Evolutionary conservation across 2,113 vertebrate species (phyloP).

Genomic region (Acanthochromis polyacanthus): DNA sequence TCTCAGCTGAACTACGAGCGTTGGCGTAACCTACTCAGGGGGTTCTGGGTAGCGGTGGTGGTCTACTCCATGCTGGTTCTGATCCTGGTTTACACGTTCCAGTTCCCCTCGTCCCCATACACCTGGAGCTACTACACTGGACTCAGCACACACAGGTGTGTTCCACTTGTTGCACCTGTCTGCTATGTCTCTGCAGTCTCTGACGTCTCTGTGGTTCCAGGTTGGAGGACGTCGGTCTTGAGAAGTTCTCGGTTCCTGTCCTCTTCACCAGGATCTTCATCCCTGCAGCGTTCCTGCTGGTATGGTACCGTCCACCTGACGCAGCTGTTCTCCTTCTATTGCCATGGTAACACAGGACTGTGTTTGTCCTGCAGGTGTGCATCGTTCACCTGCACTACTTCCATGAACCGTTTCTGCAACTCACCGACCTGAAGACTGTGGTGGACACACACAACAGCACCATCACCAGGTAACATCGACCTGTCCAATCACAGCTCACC

Average conservation of each 20-base stretch:
- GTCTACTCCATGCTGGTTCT: conserved; percentile 97
- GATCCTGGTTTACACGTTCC: conserved; percentile 95
- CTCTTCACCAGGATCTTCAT: conserved; percentile 96
- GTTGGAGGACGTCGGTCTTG: conserved; percentile 91
- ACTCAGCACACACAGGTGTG: conserved; percentile 80
- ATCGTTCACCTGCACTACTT: conserved; percentile 97
- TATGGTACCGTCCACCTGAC: background rate
- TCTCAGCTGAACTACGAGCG: conserved; percentile 93
- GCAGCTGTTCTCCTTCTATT: background rate
- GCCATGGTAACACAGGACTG: background rate
- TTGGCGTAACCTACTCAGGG: conserved; percentile 93
- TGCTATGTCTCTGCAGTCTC: background rate
- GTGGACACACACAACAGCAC: conserved; percentile 93
- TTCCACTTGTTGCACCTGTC: background rate
- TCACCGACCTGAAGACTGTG: conserved; percentile 95
- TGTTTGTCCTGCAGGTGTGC: conserved; percentile 80
- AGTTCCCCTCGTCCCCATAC: conserved; percentile 92
- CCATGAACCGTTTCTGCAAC: conserved; percentile 92
- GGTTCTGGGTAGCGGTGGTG: conserved; percentile 98
- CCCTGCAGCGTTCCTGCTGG: conserved; percentile 93
- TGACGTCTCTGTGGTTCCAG: conserved; percentile 66
- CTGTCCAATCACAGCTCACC: background rate
- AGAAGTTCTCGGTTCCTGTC: conserved; percentile 90
- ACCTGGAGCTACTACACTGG: conserved; percentile 95
- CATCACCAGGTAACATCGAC: conserved; percentile 74